These are phyloP conservation scores for Catocala sponsa DNA, from an alignment of 2,888 invertebrate genomes.

Conservation along the genomic window DNA sequence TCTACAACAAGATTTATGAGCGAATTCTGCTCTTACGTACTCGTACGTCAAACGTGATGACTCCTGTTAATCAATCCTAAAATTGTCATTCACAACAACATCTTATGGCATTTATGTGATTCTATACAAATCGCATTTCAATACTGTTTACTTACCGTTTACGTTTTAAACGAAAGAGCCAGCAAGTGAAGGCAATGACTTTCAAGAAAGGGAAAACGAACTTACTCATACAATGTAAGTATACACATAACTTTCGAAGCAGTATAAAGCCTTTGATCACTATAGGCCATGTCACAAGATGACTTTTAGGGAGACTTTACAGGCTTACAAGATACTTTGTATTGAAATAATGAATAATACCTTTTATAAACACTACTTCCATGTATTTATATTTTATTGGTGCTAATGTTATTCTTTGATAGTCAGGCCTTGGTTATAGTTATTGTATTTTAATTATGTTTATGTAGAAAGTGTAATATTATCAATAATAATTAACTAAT, in stretches of 20 bases:
- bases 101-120: constrained; percentile 37
- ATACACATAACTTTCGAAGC: background rate
- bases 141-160: background rate
- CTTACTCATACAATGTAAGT: background rate
- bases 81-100: constrained; percentile 67
- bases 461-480: no score
- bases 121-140: constrained; percentile 28
- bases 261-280: background rate
- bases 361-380: no score
- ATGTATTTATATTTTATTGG: no score
- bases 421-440: no score
- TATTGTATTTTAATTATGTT: no score
- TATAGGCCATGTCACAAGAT: background rate
- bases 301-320: no score
- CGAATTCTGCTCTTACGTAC: constrained; percentile 70
- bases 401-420: no score
- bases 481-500: no score
- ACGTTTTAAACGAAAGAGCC: background rate
- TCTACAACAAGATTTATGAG: constrained; percentile 77
- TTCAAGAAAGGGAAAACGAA: background rate
- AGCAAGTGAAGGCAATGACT: background rate
- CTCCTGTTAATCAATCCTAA: constrained; percentile 80
- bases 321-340: no score
- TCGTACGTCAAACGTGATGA: constrained; percentile 73
- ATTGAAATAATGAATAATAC: no score